Conservation (phyloP, 2,888 invertebrate species). For the Erannis defoliaria region DNA sequence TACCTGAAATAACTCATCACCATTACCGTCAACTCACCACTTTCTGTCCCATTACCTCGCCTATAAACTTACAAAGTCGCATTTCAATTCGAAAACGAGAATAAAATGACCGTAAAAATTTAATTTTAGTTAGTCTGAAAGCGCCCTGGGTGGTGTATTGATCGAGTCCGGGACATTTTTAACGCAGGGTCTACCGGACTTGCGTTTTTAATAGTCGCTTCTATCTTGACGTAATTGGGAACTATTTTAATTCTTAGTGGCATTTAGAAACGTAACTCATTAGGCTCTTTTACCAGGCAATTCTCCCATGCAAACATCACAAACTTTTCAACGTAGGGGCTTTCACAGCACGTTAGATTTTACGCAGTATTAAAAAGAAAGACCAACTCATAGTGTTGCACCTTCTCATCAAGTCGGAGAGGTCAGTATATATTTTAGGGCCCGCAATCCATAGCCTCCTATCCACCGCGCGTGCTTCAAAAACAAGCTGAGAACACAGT, state of each 20-base stretch:
- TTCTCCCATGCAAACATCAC: no score
- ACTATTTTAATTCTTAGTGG: no score
- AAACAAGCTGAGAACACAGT: no score
- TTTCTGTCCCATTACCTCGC: constrained; percentile 23
- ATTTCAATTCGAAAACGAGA: constrained; percentile 27
- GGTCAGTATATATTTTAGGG: no score
- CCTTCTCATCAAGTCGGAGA: no score
- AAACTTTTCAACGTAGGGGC: no score
- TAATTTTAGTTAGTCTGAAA: constrained; percentile 30
- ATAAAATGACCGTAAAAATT: constrained; percentile 33
- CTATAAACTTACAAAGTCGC: constrained; percentile 26
- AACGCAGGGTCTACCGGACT: constrained; percentile 1
- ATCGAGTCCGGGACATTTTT: constrained; percentile 25
- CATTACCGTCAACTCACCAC: constrained; percentile 6
- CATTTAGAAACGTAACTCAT: not conserved
- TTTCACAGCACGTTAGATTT: no score
- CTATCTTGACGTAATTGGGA: not conserved
- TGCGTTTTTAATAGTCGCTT: not conserved
- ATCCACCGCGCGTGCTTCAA: no score
- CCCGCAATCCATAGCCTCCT: no score
- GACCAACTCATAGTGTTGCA: no score
- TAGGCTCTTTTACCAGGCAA: no score
- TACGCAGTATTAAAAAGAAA: no score
- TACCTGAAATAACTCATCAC: constrained; percentile 1
- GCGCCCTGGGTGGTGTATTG: constrained; percentile 14